phyloP scores from a whole-genome alignment of 1,140 invertebrate species.

The Lepidurus arcticus region DNA sequence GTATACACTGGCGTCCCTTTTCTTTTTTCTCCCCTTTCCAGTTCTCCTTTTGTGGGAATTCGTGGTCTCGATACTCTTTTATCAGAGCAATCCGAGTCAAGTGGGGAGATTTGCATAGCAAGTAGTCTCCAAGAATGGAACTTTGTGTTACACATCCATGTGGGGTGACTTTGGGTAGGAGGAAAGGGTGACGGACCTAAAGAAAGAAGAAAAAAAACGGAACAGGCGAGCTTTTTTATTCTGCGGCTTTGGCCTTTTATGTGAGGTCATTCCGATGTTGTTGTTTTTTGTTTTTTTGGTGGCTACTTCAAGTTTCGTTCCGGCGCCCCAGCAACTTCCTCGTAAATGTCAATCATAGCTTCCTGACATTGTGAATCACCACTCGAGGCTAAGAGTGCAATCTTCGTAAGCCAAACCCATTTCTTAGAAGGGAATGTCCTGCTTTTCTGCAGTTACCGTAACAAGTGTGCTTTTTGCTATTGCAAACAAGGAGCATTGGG shows the following conservation, averaged over 20 bases:
- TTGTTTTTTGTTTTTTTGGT: neutral
- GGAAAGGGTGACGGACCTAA: neutral
- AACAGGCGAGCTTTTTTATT: neutral
- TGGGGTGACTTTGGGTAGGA: neutral
- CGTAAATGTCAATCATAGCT: constrained; percentile 15
- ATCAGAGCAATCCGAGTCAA: constrained; percentile 11
- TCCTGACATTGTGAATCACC: constrained; percentile 17
- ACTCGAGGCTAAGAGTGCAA: neutral
- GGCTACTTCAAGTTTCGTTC: neutral
- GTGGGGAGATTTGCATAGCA: constrained; percentile 21
- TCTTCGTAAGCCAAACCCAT: constrained; percentile 8
- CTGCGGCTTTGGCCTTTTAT: constrained; percentile 15
- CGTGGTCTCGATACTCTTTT: constrained; percentile 18
- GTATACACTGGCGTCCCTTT: neutral
- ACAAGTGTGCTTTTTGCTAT: constrained; percentile 1
- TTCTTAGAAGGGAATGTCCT: neutral
- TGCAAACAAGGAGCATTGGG: no score
- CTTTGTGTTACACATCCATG: neutral
- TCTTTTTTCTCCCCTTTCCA: neutral
- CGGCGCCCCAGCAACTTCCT: neutral
- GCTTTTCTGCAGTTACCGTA: neutral
- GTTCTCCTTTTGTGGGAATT: neutral
- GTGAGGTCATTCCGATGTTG: neutral
- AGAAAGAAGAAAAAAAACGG: neutral
- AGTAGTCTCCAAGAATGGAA: constrained; percentile 19